Evolutionary conservation across 1,140 invertebrate species (phyloP).

Genomic region (Rhopalosiphum padi): DNA sequence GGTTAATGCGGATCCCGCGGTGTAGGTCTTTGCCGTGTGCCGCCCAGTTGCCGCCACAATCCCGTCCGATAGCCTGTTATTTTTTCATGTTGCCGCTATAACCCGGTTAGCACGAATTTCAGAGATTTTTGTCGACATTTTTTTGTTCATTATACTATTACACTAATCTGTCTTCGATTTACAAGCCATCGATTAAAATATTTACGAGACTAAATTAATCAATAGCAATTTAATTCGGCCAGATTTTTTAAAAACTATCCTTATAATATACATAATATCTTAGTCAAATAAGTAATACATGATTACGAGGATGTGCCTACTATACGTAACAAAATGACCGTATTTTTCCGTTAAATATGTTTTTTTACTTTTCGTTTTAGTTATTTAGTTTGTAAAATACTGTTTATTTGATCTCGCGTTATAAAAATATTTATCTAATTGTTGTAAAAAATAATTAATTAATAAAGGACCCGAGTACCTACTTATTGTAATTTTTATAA

Average conservation of each 20-base stretch:
- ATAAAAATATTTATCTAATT: not conserved
- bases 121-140: not conserved
- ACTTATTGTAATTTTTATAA: not conserved
- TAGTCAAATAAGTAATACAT: not conserved
- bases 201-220: not conserved
- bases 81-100: not conserved
- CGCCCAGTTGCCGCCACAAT: no score
- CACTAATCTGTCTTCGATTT: not conserved
- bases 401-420: not conserved
- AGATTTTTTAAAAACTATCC: not conserved
- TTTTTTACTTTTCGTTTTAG: not conserved
- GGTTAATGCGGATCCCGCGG: not conserved
- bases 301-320: not conserved
- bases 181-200: no score
- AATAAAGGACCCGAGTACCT: not conserved
- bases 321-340: not conserved
- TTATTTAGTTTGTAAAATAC: conserved; percentile 9
- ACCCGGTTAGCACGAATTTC: not conserved
- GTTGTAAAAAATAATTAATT: not conserved
- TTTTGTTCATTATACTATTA: not conserved
- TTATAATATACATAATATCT: not conserved
- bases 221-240: not conserved
- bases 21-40: not conserved
- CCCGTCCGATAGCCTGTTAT: no score
- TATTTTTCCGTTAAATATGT: not conserved